These are phyloP conservation scores for Andrena trimmerana DNA, from an alignment of 2,888 invertebrate species.

Conservation along the genomic window DNA sequence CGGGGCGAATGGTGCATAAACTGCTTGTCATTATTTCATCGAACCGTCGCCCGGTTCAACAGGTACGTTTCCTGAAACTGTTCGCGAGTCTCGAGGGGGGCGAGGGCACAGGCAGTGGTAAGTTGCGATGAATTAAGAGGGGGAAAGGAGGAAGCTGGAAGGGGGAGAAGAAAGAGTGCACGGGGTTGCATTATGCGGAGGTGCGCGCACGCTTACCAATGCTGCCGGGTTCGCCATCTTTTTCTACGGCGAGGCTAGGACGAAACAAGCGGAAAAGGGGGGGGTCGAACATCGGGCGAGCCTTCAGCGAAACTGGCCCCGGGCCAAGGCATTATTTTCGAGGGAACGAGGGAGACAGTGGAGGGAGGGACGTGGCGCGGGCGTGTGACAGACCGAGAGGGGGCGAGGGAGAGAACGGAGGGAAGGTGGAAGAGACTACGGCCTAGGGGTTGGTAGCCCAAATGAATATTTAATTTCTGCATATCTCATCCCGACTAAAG, in stretches of 20 bases:
- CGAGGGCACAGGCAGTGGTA: constrained; percentile 10
- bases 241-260: constrained; percentile 14
- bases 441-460: constrained; percentile 66
- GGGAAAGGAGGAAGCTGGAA: constrained; percentile 11
- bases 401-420: constrained; percentile 33
- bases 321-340: constrained; percentile 73
- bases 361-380: constrained; percentile 7
- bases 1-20: constrained; percentile 47
- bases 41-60: constrained; percentile 66
- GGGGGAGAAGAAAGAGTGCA: background rate
- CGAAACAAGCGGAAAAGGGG: constrained; percentile 38
- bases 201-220: constrained; percentile 4
- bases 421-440: constrained; percentile 30
- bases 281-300: constrained; percentile 53
- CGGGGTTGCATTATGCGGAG: constrained; percentile 9
- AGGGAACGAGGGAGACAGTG: constrained; percentile 27
- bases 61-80: constrained; percentile 60
- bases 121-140: constrained; percentile 31
- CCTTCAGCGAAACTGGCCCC: constrained; percentile 68
- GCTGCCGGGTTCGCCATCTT: constrained; percentile 34
- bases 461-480: constrained; percentile 82
- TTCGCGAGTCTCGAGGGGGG: constrained; percentile 1
- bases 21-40: constrained; percentile 71
- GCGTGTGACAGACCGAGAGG: constrained; percentile 20
- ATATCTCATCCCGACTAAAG: constrained; percentile 75